Base-by-base conservation (phyloP, 2,797 vertebrate species). In the Australoheros facetus region DNA sequence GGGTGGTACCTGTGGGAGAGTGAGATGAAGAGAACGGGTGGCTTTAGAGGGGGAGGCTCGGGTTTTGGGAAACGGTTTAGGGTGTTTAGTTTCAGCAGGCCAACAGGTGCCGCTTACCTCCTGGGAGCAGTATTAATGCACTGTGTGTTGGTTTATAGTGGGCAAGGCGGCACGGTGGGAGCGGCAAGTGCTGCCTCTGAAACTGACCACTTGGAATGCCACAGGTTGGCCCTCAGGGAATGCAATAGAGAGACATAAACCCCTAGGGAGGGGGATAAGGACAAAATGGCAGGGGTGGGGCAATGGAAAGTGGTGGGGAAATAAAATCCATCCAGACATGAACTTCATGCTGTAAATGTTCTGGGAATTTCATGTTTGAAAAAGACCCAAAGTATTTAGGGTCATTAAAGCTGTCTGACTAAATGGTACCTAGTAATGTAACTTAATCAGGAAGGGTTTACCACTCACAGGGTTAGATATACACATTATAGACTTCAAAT, bases 61-160 rank as follows among this genome's bases (percentile, higher is more conserved):
- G 78, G 42, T 84, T 87, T 87, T 77, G 80, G 82, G 77, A 81
- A 86, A 57, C 82, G 84, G 60, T 59, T 59, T 58, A 28, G 53
- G 73, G 90, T 90, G 88, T 95, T 91, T 70, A 70, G 86, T 95
- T 94, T 93, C 94, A 92, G 80, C 71, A 69, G 87, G 58, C 81
- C 79, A 91, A 94, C 94, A 95, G 94, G 93, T 95, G 94, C 90
- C 78, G 56, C 85, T 81, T 71, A 92, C 89, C 90, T 92, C 92
- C 86, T 84, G 90, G 92, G 93, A 92, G 86, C 72, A 78, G 86
- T 85, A 88, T 92, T 93, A 91, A 91, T 87, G 91, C 80, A 78
- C 85, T 79, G 88, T 83, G 90, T 77, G 90, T 78, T 75, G 90
- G 88, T 86, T 89, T 89, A 82, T 80, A 86, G 90, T 81, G 89